These are phyloP conservation scores for Artibeus lituratus DNA, from an alignment of 2,797 vertebrate species.

Conservation along the genomic window DNA sequence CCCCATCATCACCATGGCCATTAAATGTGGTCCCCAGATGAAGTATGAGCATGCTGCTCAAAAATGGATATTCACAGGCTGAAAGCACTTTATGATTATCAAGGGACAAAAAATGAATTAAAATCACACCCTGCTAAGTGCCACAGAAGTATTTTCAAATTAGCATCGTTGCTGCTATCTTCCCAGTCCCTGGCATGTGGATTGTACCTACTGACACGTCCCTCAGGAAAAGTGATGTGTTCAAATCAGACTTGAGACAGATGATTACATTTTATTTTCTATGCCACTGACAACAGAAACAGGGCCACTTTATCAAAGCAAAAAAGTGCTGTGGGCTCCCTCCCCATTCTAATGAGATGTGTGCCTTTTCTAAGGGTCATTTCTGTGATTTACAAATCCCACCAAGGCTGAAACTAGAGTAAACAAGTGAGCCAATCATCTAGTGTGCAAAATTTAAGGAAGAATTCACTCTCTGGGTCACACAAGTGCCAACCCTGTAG, in stretches of 20 bases:
- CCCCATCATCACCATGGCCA: constrained; percentile 46
- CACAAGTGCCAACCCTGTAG: background rate
- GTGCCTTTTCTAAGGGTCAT: constrained; percentile 34
- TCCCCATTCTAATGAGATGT: constrained; percentile 54
- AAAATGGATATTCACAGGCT: constrained; percentile 77
- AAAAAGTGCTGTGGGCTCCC: background rate
- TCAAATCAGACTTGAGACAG: constrained; percentile 48
- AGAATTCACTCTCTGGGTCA: background rate
- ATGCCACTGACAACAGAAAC: constrained; percentile 44
- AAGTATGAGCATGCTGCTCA: constrained; percentile 64
- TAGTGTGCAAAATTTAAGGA: background rate
- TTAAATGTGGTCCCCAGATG: constrained; percentile 73
- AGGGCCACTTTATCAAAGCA: constrained; percentile 29
- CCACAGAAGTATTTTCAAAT: constrained; percentile 77
- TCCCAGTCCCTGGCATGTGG: constrained; percentile 17
- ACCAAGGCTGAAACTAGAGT: background rate
- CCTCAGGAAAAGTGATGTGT: constrained; percentile 63
- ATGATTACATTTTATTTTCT: constrained; percentile 66
- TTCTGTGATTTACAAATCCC: constrained; percentile 46
- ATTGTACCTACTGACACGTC: constrained; percentile 63
- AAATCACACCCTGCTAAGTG: constrained; percentile 78
- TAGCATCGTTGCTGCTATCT: constrained; percentile 47
- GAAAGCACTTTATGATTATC: constrained; percentile 79
- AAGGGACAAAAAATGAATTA: constrained; percentile 80
- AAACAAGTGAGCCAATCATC: background rate